Conservation (phyloP, 92 coral and sea anemone genomes). For the Micromussa lordhowensis region DNA sequence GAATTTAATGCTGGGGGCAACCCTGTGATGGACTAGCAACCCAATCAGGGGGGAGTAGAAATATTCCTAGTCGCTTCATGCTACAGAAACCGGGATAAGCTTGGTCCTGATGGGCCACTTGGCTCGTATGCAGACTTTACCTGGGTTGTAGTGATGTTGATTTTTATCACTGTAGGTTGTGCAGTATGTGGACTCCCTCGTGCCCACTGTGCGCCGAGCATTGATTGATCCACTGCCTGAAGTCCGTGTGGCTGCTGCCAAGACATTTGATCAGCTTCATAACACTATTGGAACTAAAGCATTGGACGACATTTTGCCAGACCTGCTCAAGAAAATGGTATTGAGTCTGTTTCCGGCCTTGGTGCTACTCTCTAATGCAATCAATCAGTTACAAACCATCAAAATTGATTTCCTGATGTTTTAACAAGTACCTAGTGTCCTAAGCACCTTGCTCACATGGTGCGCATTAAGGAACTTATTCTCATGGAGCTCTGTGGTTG, state of each 20-base stretch:
- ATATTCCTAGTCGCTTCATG: no score
- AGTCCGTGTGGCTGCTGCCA: slow-evolving; percentile 92
- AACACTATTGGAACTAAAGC: slow-evolving; percentile 93
- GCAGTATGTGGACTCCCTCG: slow-evolving; percentile 90
- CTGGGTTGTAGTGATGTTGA: neutral
- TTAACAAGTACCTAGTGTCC: neutral
- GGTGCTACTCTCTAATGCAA: no score
- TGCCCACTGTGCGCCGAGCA: slow-evolving; percentile 95
- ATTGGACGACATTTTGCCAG: slow-evolving; percentile 90
- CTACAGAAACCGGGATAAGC: no score
- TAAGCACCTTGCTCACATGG: neutral
- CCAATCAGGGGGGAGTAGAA: no score
- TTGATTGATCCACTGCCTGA: slow-evolving; percentile 92
- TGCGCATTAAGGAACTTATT: neutral
- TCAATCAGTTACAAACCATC: neutral
- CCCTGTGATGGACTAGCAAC: no score
- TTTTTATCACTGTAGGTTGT: slow-evolving; percentile 54
- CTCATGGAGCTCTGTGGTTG: neutral
- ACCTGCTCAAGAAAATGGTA: slow-evolving; percentile 85
- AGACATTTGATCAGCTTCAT: slow-evolving; percentile 93
- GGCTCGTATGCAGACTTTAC: neutral
- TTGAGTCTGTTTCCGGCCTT: neutral
- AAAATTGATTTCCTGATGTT: neutral
- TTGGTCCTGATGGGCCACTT: no score
- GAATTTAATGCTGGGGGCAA: no score